A percentile compares a stretch with the other conserved stretches of the same genome.
These are phyloP conservation scores for Hipposideros armiger DNA, from an alignment of 2,113 vertebrate species.

Conservation along the genomic window DNA sequence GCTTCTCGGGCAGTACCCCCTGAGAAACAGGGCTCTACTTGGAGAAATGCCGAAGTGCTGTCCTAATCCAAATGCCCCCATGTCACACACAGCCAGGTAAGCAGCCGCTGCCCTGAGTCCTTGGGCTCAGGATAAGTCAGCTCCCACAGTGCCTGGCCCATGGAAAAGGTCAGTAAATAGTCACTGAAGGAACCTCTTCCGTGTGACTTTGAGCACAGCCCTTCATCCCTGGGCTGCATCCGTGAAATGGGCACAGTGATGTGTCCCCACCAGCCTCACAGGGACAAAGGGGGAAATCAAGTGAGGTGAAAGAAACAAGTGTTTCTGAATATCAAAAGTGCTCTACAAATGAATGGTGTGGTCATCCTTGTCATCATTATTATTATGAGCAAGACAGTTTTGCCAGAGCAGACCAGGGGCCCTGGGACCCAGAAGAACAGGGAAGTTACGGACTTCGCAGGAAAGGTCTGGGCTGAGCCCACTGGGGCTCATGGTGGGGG, in stretches of 20 bases:
- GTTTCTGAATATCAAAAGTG: conserved; percentile 63
- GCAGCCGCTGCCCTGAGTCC: not conserved
- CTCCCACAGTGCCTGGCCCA: rapidly evolving
- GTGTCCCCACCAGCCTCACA: not conserved
- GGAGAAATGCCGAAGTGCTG: not conserved
- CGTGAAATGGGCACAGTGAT: not conserved
- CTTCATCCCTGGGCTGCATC: not conserved
- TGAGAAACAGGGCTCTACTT: not conserved
- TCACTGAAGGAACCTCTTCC: not conserved
- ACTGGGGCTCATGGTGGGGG: not conserved
- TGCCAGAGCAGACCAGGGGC: not conserved
- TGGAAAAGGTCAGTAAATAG: not conserved
- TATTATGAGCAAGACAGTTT: not conserved
- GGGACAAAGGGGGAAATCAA: not conserved
- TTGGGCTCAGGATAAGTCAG: not conserved
- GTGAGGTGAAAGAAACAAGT: not conserved
- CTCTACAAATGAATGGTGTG: conserved; percentile 50
- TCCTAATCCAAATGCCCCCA: not conserved
- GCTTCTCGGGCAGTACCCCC: not conserved
- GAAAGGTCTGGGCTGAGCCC: not conserved
- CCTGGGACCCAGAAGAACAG: not conserved
- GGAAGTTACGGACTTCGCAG: not conserved
- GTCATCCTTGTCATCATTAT: not conserved
- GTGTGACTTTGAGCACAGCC: not conserved
- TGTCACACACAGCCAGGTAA: not conserved